Evolutionary conservation across 2,888 invertebrate genomes (phyloP).

Genomic region (Euclidia mi): DNA sequence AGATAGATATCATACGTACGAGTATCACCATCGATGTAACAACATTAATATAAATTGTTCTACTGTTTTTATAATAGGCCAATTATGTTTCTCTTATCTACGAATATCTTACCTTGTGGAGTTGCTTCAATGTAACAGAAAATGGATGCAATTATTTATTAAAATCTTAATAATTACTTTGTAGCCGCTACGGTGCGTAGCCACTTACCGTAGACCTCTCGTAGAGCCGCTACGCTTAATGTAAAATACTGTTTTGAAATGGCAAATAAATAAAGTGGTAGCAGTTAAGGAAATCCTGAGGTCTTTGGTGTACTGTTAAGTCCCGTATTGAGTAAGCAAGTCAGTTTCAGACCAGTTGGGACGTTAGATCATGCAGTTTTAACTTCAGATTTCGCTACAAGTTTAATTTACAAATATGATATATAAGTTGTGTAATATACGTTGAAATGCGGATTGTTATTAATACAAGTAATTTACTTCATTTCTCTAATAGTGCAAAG

Average conservation of each 20-base stretch:
- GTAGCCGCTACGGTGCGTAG: slow-evolving; percentile 52
- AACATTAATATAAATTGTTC: slow-evolving; percentile 13
- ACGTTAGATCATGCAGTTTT: too few relatives aligned
- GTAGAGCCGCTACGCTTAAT: slow-evolving; percentile 34
- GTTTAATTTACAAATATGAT: too few relatives aligned
- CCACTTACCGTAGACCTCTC: slow-evolving; percentile 47
- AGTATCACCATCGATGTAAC: background rate
- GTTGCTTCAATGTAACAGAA: background rate
- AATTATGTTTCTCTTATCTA: background rate
- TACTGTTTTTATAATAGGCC: slow-evolving; percentile 6
- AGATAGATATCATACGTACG: too few relatives aligned
- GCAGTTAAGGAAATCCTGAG: slow-evolving; percentile 9
- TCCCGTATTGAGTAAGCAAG: background rate
- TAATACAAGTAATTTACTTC: too few relatives aligned
- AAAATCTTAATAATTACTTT: slow-evolving; percentile 15
- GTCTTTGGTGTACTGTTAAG: background rate
- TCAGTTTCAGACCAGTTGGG: too few relatives aligned
- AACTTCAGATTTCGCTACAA: too few relatives aligned
- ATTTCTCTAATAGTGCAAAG: too few relatives aligned
- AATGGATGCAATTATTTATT: background rate
- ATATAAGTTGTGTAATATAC: too few relatives aligned
- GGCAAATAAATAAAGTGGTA: background rate
- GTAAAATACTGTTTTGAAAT: slow-evolving; percentile 4
- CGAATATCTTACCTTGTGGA: too few relatives aligned
- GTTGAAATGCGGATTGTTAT: too few relatives aligned